Percentiles rank a stretch among this genome's conserved stretches.
These are phyloP conservation scores for Blera fallax DNA, from an alignment of 2,888 invertebrate genomes.

Conservation along the genomic window DNA sequence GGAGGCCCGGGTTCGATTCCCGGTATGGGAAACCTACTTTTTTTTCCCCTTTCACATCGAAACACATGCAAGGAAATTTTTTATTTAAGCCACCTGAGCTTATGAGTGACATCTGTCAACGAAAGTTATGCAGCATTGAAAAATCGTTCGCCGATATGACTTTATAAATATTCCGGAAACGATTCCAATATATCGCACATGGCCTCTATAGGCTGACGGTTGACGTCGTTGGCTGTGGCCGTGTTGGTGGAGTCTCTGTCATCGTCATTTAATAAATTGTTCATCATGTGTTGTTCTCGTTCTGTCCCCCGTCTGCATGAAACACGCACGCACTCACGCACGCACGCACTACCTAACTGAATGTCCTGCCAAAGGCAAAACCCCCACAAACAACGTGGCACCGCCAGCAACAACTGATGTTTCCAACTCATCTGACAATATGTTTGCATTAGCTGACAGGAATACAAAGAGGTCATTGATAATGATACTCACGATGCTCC, in stretches of 20 bases:
- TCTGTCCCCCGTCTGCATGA: not conserved
- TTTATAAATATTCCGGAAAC: constrained; percentile 40
- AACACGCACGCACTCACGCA: not conserved
- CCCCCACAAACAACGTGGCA: not conserved
- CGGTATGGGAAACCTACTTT: constrained; percentile 85
- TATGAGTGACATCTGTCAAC: not conserved
- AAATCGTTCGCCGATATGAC: not conserved
- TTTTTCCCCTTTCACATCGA: not conserved
- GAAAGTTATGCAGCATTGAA: not conserved
- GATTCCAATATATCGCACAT: constrained; percentile 11
- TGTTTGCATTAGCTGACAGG: constrained; percentile 69
- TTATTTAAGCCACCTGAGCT: not conserved
- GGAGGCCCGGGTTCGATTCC: constrained; percentile 91
- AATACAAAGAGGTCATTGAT: constrained; percentile 71
- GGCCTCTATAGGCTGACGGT: not conserved
- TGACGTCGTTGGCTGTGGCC: not conserved
- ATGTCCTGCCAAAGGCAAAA: constrained; percentile 45
- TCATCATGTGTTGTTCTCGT: constrained; percentile 41
- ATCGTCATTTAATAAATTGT: constrained; percentile 63
- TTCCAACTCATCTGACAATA: constrained; percentile 71
- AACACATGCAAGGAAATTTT: too few relatives aligned
- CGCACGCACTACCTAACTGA: constrained; percentile 39
- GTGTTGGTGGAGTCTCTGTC: constrained; percentile 23
- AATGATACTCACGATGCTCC: constrained; percentile 64
- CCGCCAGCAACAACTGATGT: constrained; percentile 61